Base-by-base conservation (phyloP, 2,888 invertebrate species). In the Xanthia togata region DNA sequence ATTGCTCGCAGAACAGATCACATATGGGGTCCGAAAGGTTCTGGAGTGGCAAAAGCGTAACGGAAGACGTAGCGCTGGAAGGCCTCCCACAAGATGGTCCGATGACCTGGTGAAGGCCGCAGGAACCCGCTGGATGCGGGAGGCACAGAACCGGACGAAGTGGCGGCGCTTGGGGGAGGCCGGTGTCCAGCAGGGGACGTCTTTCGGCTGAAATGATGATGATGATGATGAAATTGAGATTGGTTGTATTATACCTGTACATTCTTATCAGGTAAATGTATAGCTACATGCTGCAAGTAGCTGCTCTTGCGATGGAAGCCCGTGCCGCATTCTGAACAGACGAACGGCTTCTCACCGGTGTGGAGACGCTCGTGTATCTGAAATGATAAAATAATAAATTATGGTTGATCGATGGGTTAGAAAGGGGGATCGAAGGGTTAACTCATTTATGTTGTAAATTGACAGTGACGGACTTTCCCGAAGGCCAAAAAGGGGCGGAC, bases 321-420 rank as follows among this genome's bases (percentile, higher is more conserved):
- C 0, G 94, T 93, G 2, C 99, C 99, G 95, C 99, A 99, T 73
- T 98, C 98, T 91, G 98, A 98, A 94, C 99, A 99, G 38, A 98
- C 98, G 95, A 99, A 99, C 0, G 99, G 99, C 91, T 91, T 89
- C 85, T 94, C 94, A 0, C 94, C 94, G 0, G 94, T 94, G 82
- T 94, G 94, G 0, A 93, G 90, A 0, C 94, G 90, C 84, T 94
- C 94, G 83, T 94, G 94, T 17, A 59, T 59, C 59, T 59, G 9
- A 57, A 50, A 50, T 47, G 17, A 47, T 47, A 47, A 47, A 47
- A 47, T 20, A 20, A 20, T 14, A 44, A 44, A 31, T n/a, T n/a
- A n/a, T n/a, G n/a, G n/a, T n/a, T n/a, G n/a, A n/a, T n/a, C n/a
- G n/a, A n/a, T n/a, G n/a, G n/a, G n/a, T n/a, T n/a, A n/a, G n/a